phyloP scores from a whole-genome alignment of 2,113 vertebrate genomes.

The Semnornis frantzii region DNA sequence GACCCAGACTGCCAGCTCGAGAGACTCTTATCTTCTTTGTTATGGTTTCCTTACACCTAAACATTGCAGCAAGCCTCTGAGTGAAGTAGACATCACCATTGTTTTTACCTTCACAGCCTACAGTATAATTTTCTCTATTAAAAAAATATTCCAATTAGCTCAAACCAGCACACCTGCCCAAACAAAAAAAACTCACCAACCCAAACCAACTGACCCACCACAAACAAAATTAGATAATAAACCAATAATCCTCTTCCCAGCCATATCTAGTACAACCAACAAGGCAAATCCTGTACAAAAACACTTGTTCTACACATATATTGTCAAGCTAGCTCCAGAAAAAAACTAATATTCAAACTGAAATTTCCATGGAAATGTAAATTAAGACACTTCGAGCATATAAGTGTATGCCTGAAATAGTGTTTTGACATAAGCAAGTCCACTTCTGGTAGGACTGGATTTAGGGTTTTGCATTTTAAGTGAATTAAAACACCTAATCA shows the following conservation, averaged over 20 bases:
- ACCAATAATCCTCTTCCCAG: neutral
- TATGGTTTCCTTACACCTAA: too few relatives aligned
- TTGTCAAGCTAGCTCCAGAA: neutral
- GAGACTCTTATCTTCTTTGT: too few relatives aligned
- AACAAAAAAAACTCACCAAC: too few relatives aligned
- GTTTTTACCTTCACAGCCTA: too few relatives aligned
- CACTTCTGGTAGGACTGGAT: neutral
- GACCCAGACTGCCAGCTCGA: too few relatives aligned
- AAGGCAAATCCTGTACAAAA: neutral
- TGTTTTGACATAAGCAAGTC: neutral
- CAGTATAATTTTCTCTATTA: too few relatives aligned
- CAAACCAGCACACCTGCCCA: too few relatives aligned
- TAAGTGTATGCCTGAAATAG: neutral
- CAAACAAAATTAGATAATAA: too few relatives aligned
- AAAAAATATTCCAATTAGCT: too few relatives aligned
- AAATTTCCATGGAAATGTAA: neutral
- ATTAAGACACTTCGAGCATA: neutral
- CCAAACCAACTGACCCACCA: too few relatives aligned
- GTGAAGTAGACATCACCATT: too few relatives aligned
- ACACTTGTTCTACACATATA: neutral
- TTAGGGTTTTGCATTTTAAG: neutral
- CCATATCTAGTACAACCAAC: neutral
- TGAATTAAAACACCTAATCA: neutral
- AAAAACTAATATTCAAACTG: neutral
- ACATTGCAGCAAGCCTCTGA: too few relatives aligned